These are phyloP conservation scores for Liodrosophila aerea DNA, from an alignment of 2,888 invertebrate genomes.

Conservation along the genomic window DNA sequence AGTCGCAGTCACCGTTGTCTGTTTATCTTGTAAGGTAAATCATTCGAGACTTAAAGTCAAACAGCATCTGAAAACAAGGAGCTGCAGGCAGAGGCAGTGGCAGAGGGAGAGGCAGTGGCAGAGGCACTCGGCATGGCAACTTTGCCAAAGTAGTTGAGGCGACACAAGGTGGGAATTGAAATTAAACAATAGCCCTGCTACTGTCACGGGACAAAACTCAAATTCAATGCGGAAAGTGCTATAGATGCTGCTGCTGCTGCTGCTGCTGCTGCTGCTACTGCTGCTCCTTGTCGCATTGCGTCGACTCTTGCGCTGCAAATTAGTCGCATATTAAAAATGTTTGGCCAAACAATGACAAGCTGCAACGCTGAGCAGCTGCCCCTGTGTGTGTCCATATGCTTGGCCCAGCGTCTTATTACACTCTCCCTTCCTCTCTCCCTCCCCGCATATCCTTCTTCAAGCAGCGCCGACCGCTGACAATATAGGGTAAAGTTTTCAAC, in stretches of 20 bases:
- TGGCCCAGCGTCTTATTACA: slow-evolving; percentile 8
- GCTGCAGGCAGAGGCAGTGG: slow-evolving; percentile 1
- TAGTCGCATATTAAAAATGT: slow-evolving; percentile 77
- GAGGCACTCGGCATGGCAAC: slow-evolving; percentile 46
- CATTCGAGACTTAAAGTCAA: slow-evolving; percentile 78
- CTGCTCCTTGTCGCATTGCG: slow-evolving; percentile 62
- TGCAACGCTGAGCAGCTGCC: slow-evolving; percentile 6
- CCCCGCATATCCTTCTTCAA: neutral
- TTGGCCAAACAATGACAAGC: slow-evolving; percentile 69
- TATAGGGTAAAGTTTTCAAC: slow-evolving; percentile 54
- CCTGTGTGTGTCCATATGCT: slow-evolving; percentile 5
- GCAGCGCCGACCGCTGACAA: slow-evolving; percentile 40
- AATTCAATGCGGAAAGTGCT: slow-evolving; percentile 21
- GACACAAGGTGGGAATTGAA: slow-evolving; percentile 73
- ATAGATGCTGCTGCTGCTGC: neutral
- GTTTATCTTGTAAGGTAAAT: slow-evolving; percentile 77
- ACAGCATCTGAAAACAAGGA: slow-evolving; percentile 52
- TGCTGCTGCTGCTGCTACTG: no score
- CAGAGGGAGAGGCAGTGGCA: slow-evolving; percentile 5
- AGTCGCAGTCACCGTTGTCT: slow-evolving; percentile 34
- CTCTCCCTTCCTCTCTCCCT: no score
- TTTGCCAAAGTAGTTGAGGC: slow-evolving; percentile 74
- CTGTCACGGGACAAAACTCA: slow-evolving; percentile 57
- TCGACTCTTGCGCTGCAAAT: slow-evolving; percentile 60
- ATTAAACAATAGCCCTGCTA: slow-evolving; percentile 66